These are phyloP conservation scores for Plagiodera versicolora DNA, from an alignment of 2,888 invertebrate genomes.

Conservation along the genomic window DNA sequence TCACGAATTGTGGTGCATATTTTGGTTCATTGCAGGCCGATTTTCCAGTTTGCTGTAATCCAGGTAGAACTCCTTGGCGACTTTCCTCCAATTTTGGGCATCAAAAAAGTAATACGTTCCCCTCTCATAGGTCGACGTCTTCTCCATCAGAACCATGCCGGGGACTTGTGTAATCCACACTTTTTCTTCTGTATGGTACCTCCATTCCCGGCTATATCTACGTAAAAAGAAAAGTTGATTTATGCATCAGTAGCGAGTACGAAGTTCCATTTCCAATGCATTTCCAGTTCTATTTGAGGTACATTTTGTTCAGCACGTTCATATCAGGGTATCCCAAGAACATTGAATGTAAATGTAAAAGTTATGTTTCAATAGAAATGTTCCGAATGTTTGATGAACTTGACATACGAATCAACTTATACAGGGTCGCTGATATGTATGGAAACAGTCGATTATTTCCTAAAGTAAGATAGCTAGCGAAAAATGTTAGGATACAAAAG, in stretches of 20 bases:
- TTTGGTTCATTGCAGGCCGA: conserved; percentile 75
- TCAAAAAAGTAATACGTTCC: conserved; percentile 99
- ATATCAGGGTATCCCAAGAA: no score
- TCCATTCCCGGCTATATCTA: conserved; percentile 98
- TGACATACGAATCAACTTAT: no score
- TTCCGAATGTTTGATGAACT: no score
- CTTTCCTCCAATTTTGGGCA: conserved; percentile 97
- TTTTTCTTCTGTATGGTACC: conserved; percentile 98
- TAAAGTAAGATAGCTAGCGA: no score
- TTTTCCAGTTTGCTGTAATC: conserved; percentile 99
- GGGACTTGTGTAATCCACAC: conserved; percentile 99
- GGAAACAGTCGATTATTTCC: no score
- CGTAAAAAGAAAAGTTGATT: conserved; percentile 17
- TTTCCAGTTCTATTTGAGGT: no score
- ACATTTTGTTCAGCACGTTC: no score
- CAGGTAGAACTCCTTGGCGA: conserved; percentile 95
- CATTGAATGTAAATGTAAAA: no score
- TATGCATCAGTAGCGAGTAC: background rate
- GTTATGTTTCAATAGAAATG: no score
- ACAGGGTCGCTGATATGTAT: no score
- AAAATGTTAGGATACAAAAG: no score
- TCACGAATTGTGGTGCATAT: conserved; percentile 44
- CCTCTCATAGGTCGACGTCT: conserved; percentile 94
- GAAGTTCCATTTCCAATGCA: no score
- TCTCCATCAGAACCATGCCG: conserved; percentile 91